These are phyloP conservation scores for Proteles cristata DNA, from an alignment of 2,113 vertebrate species.

Conservation along the genomic window DNA sequence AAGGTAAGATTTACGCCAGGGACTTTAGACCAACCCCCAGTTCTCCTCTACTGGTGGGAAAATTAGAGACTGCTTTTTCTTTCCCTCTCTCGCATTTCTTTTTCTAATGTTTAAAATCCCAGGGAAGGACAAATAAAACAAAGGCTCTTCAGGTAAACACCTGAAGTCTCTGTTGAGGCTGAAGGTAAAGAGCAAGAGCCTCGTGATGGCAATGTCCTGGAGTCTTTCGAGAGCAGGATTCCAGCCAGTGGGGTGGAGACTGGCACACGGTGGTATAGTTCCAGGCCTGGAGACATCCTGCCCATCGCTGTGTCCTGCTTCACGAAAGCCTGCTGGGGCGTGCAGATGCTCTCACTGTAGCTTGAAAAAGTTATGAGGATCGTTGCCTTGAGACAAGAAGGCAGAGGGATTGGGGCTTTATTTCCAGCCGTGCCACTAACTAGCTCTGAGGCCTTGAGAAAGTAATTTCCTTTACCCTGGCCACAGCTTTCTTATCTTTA, in stretches of 20 bases:
- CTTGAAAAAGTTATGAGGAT: not conserved
- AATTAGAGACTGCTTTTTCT: not conserved
- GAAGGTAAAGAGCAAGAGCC: not conserved
- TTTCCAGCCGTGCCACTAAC: not conserved
- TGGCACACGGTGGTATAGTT: too few relatives aligned
- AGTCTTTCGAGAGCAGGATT: not conserved
- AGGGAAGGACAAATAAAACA: not conserved
- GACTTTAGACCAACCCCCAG: not conserved
- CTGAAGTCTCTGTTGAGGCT: not conserved
- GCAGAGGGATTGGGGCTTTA: not conserved
- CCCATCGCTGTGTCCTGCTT: not conserved
- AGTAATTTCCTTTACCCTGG: not conserved
- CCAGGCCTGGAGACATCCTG: not conserved
- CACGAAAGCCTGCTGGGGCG: not conserved
- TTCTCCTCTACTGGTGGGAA: not conserved
- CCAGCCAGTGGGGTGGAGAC: not conserved
- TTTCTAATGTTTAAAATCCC: not conserved
- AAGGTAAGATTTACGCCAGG: not conserved
- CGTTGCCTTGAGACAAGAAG: not conserved
- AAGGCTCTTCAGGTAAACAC: not conserved
- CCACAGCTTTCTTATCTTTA: not conserved
- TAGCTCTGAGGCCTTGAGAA: not conserved
- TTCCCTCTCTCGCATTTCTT: not conserved
- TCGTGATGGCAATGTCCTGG: fast-evolving
- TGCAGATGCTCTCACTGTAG: not conserved